Evolutionary conservation across 1,140 invertebrate species (phyloP).

Genomic region (Tribolium castaneum): DNA sequence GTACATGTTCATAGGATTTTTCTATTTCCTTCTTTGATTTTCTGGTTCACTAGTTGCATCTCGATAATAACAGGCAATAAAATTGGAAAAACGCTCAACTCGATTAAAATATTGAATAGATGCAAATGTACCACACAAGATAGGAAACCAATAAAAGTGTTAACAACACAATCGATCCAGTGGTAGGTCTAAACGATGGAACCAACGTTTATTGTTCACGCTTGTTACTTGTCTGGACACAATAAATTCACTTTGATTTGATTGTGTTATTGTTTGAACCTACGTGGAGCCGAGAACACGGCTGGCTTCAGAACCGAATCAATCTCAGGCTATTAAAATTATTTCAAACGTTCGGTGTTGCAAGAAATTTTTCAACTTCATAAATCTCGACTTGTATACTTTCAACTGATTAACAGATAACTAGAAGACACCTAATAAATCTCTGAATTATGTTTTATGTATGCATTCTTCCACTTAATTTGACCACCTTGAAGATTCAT

Average conservation of each 20-base stretch:
- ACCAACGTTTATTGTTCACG: background rate
- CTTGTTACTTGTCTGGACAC: background rate
- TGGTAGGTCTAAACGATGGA: background rate
- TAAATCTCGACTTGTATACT: background rate
- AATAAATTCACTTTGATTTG: background rate
- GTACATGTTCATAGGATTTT: background rate
- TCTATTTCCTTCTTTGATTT: background rate
- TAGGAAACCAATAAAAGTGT: background rate
- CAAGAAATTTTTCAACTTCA: background rate
- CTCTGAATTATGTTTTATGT: background rate
- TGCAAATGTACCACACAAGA: background rate
- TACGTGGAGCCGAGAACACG: background rate
- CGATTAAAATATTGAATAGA: background rate
- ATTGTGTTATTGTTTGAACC: background rate
- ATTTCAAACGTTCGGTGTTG: background rate
- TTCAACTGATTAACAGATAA: background rate
- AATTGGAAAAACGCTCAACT: background rate
- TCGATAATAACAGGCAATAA: background rate
- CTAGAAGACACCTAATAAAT: background rate
- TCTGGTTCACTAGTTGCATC: background rate
- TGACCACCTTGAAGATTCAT: background rate
- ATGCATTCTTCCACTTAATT: background rate
- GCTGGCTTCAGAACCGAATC: background rate
- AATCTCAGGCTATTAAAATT: background rate
- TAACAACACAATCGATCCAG: background rate